Evolutionary conservation across 2,797 vertebrate genomes (phyloP), one percentile per base, ranked within the genome.

Genomic region (Dallia pectoralis): DNA sequence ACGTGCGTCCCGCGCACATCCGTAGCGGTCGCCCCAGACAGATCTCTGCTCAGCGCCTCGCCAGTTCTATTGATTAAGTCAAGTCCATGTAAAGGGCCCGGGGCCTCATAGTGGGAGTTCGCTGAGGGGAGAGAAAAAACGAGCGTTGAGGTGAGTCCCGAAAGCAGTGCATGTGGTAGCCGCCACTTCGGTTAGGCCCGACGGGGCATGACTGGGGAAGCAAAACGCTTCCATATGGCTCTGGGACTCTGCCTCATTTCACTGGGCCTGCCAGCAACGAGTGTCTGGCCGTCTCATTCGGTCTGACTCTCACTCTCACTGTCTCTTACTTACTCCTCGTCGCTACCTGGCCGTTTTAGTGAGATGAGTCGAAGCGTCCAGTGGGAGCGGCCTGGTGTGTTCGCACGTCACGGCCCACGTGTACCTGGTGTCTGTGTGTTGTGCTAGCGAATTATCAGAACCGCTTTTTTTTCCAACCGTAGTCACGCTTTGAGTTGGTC

Each of bases 171-270:
- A 85, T 89, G 88, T 86, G 87, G 89, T 89, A 85, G 89, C 88
- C 84, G 77, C 88, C 87, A 86, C 88, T 91, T 90, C 87, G 82
- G 87, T 87, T 90, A 81, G 89, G 86, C 72, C 87, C 81, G 81
- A 89, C 88, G 81, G 91, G 88, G 84, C 87, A 89, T 84, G 88
- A 88, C 89, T 83, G 86, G 83, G 76, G 82, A 88, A 81, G 86
- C 82, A 89, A 91, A 93, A 85, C 66, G 79, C 85, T 93, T 92
- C 91, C 91, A 92, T 89, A 91, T 92, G 92, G 83, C 78, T 79
- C 79, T 69, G 80, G 88, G 82, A 89, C 84, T 72, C 72, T 75
- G 84, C 74, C 36, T 44, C 40, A 44, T 79, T 67, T 86, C 87
- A 85, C 86, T 74, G 87, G 81, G 63, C 22, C 82, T 87, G 83